Evolutionary conservation across 2,113 vertebrate species (phyloP).

Genomic region (Pelobates fuscus): DNA sequence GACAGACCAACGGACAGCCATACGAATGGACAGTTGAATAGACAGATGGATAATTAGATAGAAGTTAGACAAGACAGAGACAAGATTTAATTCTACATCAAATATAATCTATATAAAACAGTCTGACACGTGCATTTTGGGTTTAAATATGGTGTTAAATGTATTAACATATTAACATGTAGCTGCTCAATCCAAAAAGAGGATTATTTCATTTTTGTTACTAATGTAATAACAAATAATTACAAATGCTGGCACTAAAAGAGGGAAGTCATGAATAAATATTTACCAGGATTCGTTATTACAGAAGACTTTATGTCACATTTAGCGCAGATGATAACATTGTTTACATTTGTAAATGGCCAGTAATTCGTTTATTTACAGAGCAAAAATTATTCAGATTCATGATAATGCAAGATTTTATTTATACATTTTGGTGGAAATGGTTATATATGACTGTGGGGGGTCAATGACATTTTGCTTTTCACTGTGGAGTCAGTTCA

Average conservation of each 20-base stretch:
- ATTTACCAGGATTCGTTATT: constrained; percentile 12
- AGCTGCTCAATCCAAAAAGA: background rate
- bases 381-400: constrained; percentile 24
- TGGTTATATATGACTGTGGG: background rate
- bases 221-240: constrained; percentile 24
- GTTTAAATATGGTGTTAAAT: too few relatives aligned
- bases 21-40: too few relatives aligned
- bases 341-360: background rate
- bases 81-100: too few relatives aligned
- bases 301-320: background rate
- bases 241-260: constrained; percentile 2
- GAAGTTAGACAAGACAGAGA: too few relatives aligned
- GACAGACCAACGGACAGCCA: too few relatives aligned
- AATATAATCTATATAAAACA: too few relatives aligned
- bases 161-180: too few relatives aligned
- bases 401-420: constrained; percentile 1
- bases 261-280: constrained; percentile 8
- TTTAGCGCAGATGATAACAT: background rate
- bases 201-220: background rate
- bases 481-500: background rate
- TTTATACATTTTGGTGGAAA: background rate
- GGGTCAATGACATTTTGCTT: background rate
- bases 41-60: too few relatives aligned
- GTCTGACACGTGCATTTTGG: too few relatives aligned
- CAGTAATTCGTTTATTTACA: constrained; percentile 15